Evolutionary conservation across 2,113 vertebrate genomes (phyloP), one percentile per base, ranked within the genome.

Genomic region (Sus scrofa): DNA sequence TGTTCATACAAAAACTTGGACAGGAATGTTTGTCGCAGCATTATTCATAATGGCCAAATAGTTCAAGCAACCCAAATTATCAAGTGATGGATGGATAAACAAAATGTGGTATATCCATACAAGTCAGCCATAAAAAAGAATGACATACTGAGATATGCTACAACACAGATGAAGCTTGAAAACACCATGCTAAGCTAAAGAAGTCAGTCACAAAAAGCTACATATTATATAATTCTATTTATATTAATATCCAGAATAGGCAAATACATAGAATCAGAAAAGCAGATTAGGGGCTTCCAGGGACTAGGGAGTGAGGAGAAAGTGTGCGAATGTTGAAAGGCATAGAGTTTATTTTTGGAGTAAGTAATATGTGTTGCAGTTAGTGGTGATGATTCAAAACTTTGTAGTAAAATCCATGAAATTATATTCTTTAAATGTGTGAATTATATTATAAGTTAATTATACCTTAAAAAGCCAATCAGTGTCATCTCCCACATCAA

Each of bases 11-110:
- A 52, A 91, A 81, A 9, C 26, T 63, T 92, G 67, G 32, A 44
- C 30, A 82, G 60, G 11, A 95, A 77, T 65, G 16, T 91, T 88
- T 3, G 24, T 16, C 32, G 70, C 11, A 86, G 54, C 27, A 58
- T 56, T 81, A 84, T 95, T 90, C 30, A 74, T 84, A 79, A 78
- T 30, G 67, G 20, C 65, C 39, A 70, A 54, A 71, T 88, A 70
- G n/a, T 56, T 24, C 67, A 88, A 84, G 56, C 34, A 56, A 52
- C 7, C 39, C 86, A 90, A 79, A 73, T 15, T 75, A 75, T 39
- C 11, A 20, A 16, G 34, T 34, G 68, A 54, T 86, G 62, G 86
- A 34, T 52, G 56, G 60, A 82, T 81, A 78, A 95, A 71, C 32
- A 91, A 87, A 93, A 60, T 84, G 22, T 79, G 62, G 27, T 71